Evolutionary conservation across 1,140 invertebrate species (phyloP), one percentile per base, ranked within the genome.

Genomic region (Lasioglossum baleicum): DNA sequence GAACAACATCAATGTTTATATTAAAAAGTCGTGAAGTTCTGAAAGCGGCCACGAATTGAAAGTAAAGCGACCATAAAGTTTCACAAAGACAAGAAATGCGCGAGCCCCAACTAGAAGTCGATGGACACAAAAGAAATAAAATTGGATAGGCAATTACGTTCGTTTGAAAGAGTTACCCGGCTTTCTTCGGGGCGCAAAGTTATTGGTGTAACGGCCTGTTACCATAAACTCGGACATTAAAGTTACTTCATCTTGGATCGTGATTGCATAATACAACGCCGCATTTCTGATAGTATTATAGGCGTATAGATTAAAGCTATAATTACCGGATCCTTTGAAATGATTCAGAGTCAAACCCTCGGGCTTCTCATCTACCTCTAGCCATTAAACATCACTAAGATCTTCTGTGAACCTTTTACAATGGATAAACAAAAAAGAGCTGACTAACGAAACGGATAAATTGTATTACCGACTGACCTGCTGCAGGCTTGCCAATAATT

Each of bases 191-290:
- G 56, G n/a, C 20, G 17, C 20, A 8, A n/a, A 58, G 56, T n/a
- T 58, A 58, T 58, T n/a, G 56, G 20, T n/a, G 56, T 58, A 58
- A 58, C 17, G 5, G 56, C 56, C n/a, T 58, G 56, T 58, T 58
- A 58, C 20, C 56, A 58, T 58, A 58, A n/a, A 58, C 56, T 58
- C 20, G 56, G 20, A n/a, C 56, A 58, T 58, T 58, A 58, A 58
- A 58, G 56, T n/a, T 58, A 58, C 56, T 58, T 58, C n/a, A 58
- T 58, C 17, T 58, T 20, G 56, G 56, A 58, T 58, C 56, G 56
- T 58, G 56, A n/a, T 58, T 58, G 56, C 56, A 58, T 58, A 58
- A 58, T 58, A n/a, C 5, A n/a, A n/a, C 56, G 56, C 7, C 17
- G 56, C n/a, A 6, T 58, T n/a, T 6, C 17, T 58, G 56, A 58